Evolutionary conservation across 2,888 invertebrate species (phyloP).

Genomic region (Lucinisca nassula): DNA sequence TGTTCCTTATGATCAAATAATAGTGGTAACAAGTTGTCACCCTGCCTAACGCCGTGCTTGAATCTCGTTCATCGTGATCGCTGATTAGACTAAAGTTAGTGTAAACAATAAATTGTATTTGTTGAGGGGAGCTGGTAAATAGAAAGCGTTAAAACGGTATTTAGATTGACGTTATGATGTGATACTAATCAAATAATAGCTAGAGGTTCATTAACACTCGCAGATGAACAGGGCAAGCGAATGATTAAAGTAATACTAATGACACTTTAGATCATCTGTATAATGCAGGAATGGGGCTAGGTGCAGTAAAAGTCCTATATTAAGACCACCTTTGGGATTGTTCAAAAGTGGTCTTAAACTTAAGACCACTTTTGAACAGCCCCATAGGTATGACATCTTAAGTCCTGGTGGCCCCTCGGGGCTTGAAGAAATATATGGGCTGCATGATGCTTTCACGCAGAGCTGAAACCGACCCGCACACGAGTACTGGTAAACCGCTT

Average conservation of each 20-base stretch:
- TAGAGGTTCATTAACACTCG: background rate
- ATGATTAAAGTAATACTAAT: conserved; percentile 1
- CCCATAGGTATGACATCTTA: too few relatives aligned
- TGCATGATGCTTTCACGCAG: too few relatives aligned
- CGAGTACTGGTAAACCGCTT: too few relatives aligned
- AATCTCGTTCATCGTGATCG: background rate
- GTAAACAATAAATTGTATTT: conserved; percentile 13
- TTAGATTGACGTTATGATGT: background rate
- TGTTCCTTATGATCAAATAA: conserved; percentile 13
- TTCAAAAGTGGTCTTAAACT: too few relatives aligned
- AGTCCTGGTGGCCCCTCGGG: too few relatives aligned
- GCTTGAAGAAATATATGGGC: too few relatives aligned
- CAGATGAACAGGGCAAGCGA: background rate
- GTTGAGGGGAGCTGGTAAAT: conserved; percentile 1
- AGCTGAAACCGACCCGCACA: too few relatives aligned
- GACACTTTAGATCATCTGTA: background rate
- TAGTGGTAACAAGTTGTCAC: background rate
- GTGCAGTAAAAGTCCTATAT: too few relatives aligned
- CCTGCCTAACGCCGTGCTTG: conserved; percentile 15
- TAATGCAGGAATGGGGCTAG: too few relatives aligned
- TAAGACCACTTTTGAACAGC: too few relatives aligned
- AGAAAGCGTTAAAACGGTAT: background rate
- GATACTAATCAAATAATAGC: conserved; percentile 8
- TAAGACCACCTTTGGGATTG: too few relatives aligned
- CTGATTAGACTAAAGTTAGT: conserved; percentile 10